Conservation (phyloP, 1,140 invertebrate genomes). For the Drosophila aff. region DNA sequence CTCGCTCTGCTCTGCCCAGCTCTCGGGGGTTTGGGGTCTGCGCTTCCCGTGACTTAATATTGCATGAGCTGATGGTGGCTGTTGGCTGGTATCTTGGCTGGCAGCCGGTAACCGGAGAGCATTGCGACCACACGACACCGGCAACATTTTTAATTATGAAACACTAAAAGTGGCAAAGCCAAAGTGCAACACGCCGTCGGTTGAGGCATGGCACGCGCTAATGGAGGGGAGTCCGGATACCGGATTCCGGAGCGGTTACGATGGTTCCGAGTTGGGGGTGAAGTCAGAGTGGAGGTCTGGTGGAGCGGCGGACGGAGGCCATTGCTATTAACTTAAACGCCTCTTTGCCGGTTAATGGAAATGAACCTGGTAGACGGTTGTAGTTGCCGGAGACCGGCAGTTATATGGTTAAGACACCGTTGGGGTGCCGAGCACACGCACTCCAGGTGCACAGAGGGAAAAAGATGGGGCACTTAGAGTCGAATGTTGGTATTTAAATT, state of each 20-base stretch:
- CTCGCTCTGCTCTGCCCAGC: not conserved
- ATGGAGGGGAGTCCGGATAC: constrained; percentile 30
- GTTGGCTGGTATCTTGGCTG: constrained; percentile 10
- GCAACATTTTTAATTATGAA: constrained; percentile 85
- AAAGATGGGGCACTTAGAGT: not conserved
- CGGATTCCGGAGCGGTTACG: constrained; percentile 1
- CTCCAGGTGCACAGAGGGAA: constrained; percentile 17
- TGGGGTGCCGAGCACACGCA: constrained; percentile 34
- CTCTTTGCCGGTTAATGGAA: constrained; percentile 84
- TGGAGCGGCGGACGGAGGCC: constrained; percentile 38
- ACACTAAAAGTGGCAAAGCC: constrained; percentile 85
- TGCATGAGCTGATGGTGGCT: constrained; percentile 63
- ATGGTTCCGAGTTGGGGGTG: constrained; percentile 6
- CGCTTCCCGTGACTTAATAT: constrained; percentile 71
- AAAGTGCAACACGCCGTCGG: constrained; percentile 76
- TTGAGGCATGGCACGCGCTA: constrained; percentile 48
- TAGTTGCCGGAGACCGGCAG: constrained; percentile 62
- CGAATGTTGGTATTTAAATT: not conserved
- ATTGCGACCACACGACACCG: constrained; percentile 54
- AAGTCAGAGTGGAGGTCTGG: constrained; percentile 9
- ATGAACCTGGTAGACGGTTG: constrained; percentile 69
- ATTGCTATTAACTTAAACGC: constrained; percentile 84
- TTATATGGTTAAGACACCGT: constrained; percentile 76
- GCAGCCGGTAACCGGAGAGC: constrained; percentile 42
- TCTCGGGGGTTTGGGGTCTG: constrained; percentile 6